Evolutionary conservation across 2,888 invertebrate genomes (phyloP).

Genomic region (Nudaria mundana): DNA sequence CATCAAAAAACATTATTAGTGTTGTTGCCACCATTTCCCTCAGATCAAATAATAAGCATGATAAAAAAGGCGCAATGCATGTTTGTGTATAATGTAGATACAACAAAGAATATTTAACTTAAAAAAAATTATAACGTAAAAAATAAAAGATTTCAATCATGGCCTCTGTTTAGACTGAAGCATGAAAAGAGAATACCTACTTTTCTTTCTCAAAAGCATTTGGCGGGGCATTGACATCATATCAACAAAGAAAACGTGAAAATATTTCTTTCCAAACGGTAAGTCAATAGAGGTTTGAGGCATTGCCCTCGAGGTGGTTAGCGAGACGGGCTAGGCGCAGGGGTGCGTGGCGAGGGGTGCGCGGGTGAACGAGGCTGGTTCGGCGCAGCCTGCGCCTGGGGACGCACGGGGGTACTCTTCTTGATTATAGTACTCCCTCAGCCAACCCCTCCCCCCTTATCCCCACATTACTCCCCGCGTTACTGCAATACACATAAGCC

Average conservation of each 20-base stretch:
- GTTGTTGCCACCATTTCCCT: too few species aligned
- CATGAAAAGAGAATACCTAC: background rate
- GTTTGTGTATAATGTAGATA: too few species aligned
- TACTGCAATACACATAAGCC: conserved; percentile 62
- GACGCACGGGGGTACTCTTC: conserved; percentile 79
- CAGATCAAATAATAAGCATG: too few species aligned
- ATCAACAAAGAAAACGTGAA: conserved; percentile 68
- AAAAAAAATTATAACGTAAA: too few species aligned
- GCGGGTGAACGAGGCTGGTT: conserved; percentile 30
- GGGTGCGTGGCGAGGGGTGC: conserved; percentile 32
- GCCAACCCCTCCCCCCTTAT: conserved; percentile 35
- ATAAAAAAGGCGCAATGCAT: too few species aligned
- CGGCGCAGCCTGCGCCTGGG: conserved; percentile 58
- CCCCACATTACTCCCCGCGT: conserved; percentile 48
- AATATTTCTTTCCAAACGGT: conserved; percentile 66
- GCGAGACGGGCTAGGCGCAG: conserved; percentile 29
- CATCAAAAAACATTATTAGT: too few species aligned
- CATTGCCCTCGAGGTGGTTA: conserved; percentile 70
- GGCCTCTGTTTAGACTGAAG: too few species aligned
- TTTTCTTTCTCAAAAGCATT: conserved; percentile 3
- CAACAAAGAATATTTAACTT: too few species aligned
- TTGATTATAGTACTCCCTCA: conserved; percentile 76
- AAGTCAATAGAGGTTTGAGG: conserved; percentile 79
- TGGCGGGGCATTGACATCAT: conserved; percentile 53
- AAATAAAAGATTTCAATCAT: too few species aligned